Base-by-base conservation (phyloP, 2,888 invertebrate species). In the Drosophila pegasa region DNA sequence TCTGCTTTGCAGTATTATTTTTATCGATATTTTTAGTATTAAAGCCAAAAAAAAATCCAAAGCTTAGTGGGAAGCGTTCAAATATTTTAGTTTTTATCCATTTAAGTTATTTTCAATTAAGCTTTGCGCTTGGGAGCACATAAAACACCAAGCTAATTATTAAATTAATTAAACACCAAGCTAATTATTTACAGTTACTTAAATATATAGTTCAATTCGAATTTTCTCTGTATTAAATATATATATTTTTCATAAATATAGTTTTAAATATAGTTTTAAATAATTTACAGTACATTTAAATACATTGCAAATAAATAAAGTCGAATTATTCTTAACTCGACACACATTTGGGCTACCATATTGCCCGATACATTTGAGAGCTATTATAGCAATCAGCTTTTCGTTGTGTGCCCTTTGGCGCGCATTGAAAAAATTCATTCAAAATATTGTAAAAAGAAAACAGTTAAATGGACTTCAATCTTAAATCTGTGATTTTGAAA, bases 271-370 rank as follows among this genome's bases (percentile, higher is more conserved):
- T 12, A 12, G n/a, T n/a, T n/a, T 18, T 38, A 18, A 18, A 18
- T 16, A 18, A 33, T 14, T 29, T 1, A 8, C 8, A 3, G 35
- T 37, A 9, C 10, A 5, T 38, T 38, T 18, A 7, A 18, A 10
- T 20, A n/a, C n/a, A n/a, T n/a, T n/a, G n/a, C n/a, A 4, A 40
- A 20, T 40, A 12, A 6, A 20, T 0, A 33, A 5, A 40, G 6
- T 12, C 12, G 9, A 5, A 45, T 27, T 45, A 3, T 20, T 14
- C 0, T 22, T 14, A 9, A 9, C 2, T 25, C 3, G 3, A 8
- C 4, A 8, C 0, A n/a, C 8, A 25, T n/a, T 27, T 20, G 41
- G 33, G 72, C 16, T 8, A 54, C 71, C 70, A 45, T 57, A 40
- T 37, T 27, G 3, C 2, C 0, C 7, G 16, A 31, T 22, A 6